These are phyloP conservation scores for Sebastes elongatus DNA, from an alignment of 2,797 vertebrate species.

Conservation along the genomic window DNA sequence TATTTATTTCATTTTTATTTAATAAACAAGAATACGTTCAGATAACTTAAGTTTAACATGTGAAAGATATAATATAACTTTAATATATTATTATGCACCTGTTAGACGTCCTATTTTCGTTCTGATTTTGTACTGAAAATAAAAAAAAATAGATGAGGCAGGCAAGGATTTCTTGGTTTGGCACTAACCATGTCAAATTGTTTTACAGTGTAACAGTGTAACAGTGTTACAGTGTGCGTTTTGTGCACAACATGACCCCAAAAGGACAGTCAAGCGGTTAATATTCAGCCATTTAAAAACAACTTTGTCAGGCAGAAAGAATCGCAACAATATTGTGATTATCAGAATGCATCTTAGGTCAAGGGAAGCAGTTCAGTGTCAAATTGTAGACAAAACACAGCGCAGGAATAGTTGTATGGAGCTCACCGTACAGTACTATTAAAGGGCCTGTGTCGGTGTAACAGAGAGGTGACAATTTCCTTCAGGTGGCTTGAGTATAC, in stretches of 20 bases:
- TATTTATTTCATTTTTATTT: constrained; percentile 34
- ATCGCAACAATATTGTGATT: background rate
- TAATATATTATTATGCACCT: constrained; percentile 42
- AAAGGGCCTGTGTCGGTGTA: constrained; percentile 73
- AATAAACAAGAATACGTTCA: constrained; percentile 37
- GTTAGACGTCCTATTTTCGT: constrained; percentile 10
- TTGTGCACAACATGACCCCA: constrained; percentile 37
- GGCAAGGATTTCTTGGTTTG: constrained; percentile 58
- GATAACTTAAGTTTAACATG: constrained; percentile 63
- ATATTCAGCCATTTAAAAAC: constrained; percentile 26
- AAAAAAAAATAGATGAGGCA: constrained; percentile 26
- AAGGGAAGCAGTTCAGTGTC: constrained; percentile 40
- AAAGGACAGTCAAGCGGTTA: constrained; percentile 14
- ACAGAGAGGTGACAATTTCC: constrained; percentile 73
- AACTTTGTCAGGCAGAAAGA: constrained; percentile 17
- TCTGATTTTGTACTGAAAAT: background rate
- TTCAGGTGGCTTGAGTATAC: constrained; percentile 34
- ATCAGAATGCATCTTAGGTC: constrained; percentile 32
- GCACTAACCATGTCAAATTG: constrained; percentile 54
- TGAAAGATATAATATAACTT: constrained; percentile 42
- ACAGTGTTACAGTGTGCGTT: too few species aligned
- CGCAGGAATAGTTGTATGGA: constrained; percentile 65
- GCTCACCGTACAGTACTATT: constrained; percentile 69
- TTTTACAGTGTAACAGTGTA: constrained; percentile 63
- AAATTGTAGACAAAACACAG: constrained; percentile 52